These are phyloP conservation scores for Elephantulus edwardii DNA, from an alignment of 2,113 vertebrate species.

Conservation along the genomic window DNA sequence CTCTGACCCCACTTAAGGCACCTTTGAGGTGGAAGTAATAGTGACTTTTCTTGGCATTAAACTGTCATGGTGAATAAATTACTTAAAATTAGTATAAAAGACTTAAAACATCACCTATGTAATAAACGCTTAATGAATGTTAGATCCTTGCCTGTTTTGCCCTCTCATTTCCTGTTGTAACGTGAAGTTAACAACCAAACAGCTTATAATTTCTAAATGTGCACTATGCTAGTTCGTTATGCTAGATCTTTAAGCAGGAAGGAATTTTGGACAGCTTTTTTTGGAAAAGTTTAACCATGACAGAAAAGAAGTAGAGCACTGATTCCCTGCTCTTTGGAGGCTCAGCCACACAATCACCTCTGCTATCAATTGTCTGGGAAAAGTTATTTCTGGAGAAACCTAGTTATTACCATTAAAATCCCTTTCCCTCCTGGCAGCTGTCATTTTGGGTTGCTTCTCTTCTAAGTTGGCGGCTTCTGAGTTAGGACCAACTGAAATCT, in stretches of 20 bases:
- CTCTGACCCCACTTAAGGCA: background rate
- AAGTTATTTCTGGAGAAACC: slow-evolving; percentile 51
- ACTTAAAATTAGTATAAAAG: background rate
- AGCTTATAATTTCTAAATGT: background rate
- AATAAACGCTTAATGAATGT: background rate
- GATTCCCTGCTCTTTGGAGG: background rate
- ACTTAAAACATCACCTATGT: background rate
- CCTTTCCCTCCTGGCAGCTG: background rate
- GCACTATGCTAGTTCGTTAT: background rate
- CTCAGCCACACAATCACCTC: background rate
- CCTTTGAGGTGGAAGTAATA: background rate
- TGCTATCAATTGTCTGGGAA: background rate
- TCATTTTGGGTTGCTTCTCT: slow-evolving; percentile 44
- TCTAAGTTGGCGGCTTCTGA: background rate
- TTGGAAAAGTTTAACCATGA: background rate
- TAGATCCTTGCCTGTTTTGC: background rate
- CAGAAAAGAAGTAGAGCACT: background rate
- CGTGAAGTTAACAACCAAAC: background rate
- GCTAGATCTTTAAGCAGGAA: slow-evolving; percentile 24
- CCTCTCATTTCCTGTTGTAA: slow-evolving; percentile 16
- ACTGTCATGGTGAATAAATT: background rate
- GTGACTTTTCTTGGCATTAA: background rate
- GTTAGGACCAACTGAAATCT: slow-evolving; percentile 41
- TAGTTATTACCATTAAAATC: slow-evolving; percentile 20
- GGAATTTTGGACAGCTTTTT: background rate